Evolutionary conservation across 2,888 invertebrate genomes (phyloP), one percentile per base, ranked within the genome.

Genomic region (Idaea biselata): DNA sequence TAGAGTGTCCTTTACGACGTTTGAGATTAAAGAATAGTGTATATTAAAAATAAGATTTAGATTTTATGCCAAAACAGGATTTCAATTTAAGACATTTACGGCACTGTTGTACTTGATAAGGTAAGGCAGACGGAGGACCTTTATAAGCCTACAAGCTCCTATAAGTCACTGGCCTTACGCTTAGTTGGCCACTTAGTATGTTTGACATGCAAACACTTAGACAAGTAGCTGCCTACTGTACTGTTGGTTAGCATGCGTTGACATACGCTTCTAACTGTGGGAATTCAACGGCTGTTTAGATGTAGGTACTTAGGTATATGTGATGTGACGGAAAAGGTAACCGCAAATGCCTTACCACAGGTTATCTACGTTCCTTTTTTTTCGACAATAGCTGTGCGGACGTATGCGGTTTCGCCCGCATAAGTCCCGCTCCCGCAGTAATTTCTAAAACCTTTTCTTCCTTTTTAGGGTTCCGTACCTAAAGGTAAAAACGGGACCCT

Each of bases 181-280:
- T 61, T 63, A 66, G 66, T 65, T 61, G 62, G 61, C 63, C 69
- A 71, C 69, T 71, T 71, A 66, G 60, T 61, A 68, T 63, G 62
- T 62, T 55, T 55, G 63, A 63, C 68, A 62, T 69, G 65, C 67
- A 18, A 69, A 59, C 64, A 69, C 71, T 69, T 64, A 44, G 44
- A 44, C 44, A 44, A 44, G 44, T 44, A 44, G 14, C 44, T 44
- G 14, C 6, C 44, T 44, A 44, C 44, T 44, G 44, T 44, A 14
- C 44, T 8, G 44, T 44, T 44, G 44, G 44, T 44, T 44, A 44
- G 44, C 44, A 44, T 44, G 44, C 44, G 44, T 44, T 11, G 44
- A 44, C 44, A 44, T 44, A 44, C 44, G 14, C 44, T 44, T 44
- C 44, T 44, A 44, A 44, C 44, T 44, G 44, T 44, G 44, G 44